A percentile compares a stretch with the other conserved stretches of the same genome.
These are phyloP conservation scores for Falco biarmicus DNA, from an alignment of 2,797 vertebrate species.

Conservation along the genomic window DNA sequence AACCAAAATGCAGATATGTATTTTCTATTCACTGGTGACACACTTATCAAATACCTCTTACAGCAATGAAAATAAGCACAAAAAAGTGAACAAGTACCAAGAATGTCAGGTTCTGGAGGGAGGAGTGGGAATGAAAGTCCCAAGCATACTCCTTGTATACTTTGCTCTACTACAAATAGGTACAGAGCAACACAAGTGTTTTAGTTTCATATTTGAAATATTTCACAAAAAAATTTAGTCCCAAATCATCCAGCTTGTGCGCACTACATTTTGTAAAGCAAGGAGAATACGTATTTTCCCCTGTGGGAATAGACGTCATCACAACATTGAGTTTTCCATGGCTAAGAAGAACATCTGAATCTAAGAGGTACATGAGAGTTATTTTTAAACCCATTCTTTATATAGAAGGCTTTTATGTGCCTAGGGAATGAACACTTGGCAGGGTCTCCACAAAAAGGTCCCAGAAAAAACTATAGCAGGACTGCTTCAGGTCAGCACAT, in stretches of 20 bases:
- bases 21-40: not conserved
- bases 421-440: conserved; percentile 9
- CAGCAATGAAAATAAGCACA: not conserved
- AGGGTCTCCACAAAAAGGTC: not conserved
- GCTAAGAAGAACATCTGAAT: conserved; percentile 23
- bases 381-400: conserved; percentile 48
- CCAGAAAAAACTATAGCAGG: not conserved
- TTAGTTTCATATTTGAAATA: not conserved
- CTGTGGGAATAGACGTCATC: conserved; percentile 12
- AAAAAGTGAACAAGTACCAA: not conserved
- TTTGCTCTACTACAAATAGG: not conserved
- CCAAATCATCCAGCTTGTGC: not conserved
- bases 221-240: not conserved
- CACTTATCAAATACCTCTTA: not conserved
- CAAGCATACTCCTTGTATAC: not conserved
- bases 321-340: not conserved
- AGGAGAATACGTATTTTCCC: not conserved
- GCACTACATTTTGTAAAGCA: not conserved
- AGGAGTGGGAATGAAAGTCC: not conserved
- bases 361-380: conserved; percentile 17
- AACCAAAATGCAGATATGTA: not conserved
- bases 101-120: not conserved
- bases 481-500: not conserved
- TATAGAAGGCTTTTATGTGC: conserved; percentile 15
- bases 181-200: not conserved